Conservation (phyloP, 2,113 vertebrate species). For the Poecile atricapillus region DNA sequence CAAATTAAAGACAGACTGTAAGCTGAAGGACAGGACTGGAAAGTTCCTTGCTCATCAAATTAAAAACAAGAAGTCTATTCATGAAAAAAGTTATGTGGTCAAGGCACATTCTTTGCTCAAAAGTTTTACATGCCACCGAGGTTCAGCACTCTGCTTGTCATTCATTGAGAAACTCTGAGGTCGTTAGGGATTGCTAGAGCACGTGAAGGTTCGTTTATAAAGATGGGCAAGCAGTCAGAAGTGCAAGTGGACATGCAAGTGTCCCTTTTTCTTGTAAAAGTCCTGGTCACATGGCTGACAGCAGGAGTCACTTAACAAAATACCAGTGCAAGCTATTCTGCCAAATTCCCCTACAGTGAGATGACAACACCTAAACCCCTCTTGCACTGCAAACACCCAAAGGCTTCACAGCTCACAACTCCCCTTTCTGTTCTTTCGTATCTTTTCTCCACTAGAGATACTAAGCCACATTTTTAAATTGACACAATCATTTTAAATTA, state of each 20-base stretch:
- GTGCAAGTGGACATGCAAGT: neutral
- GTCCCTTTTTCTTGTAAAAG: neutral
- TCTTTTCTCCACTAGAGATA: neutral
- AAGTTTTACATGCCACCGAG: neutral
- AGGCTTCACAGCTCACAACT: neutral
- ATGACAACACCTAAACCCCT: slow-evolving; percentile 11
- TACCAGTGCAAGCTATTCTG: neutral
- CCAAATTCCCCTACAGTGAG: slow-evolving; percentile 9
- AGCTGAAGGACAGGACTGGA: slow-evolving; percentile 66
- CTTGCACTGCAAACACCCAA: slow-evolving; percentile 11
- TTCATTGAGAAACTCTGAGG: neutral
- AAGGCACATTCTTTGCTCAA: slow-evolving; percentile 59
- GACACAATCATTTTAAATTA: neutral
- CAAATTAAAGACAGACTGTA: slow-evolving; percentile 78
- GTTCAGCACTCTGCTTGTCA: neutral
- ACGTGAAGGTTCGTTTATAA: neutral
- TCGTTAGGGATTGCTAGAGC: neutral
- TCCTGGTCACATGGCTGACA: slow-evolving; percentile 3
- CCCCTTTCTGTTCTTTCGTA: neutral
- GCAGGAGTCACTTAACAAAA: slow-evolving; percentile 48
- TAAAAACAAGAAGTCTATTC: slow-evolving; percentile 76
- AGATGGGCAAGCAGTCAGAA: neutral
- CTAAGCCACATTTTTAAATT: neutral
- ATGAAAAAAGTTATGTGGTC: slow-evolving; percentile 65
- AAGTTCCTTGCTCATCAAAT: slow-evolving; percentile 75